Base-by-base conservation (phyloP, 2,888 invertebrate genomes). In the Gordius sp. region DNA sequence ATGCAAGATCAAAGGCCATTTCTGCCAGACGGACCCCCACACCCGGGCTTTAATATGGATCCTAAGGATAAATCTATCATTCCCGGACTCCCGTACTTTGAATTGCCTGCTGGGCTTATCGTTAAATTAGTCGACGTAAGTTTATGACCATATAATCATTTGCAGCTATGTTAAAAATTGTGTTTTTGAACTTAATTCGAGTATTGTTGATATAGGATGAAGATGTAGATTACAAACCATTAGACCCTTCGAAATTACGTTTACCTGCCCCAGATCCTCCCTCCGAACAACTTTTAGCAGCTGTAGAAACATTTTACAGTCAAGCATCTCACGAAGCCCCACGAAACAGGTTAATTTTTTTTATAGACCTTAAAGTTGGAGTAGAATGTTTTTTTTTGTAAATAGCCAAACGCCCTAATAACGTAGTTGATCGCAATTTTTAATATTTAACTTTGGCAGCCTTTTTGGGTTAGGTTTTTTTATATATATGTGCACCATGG, bases 61-160 rank as follows among this genome's bases (percentile, higher is more conserved):
- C 13, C 47, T 4, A 47, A 20, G 23, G 23, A 20, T 20, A 47
- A 47, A 47, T 67, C 67, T 59, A 64, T 69, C 56, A 78, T 82
- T 72, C 89, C 89, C 26, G 79, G 81, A 26, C 80, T 83, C 63
- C 87, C 91, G 56, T 97, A 93, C 69, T 93, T 81, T 68, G 91
- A 93, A 68, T 74, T 93, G 61, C 93, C 97, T 1, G 91, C 93
- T 58, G 93, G 91, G 52, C 75, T 97, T 23, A 91, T 97, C 80
- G 87, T 89, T 59, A 86, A 91, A n/a, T 75, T 91, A 16, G 82
- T 97, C 60, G 82, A 81, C 75, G 79, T 81, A 70, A 68, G 70
- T 65, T 55, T 52, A 25, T 55, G 57, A 2, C 18, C 4, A n/a
- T 23, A 8, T 28, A 39, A 47, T 13, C 13, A 13, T 18, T 18